phyloP scores from a whole-genome alignment of 2,113 vertebrate species.

The Brachionichthys hirsutus region DNA sequence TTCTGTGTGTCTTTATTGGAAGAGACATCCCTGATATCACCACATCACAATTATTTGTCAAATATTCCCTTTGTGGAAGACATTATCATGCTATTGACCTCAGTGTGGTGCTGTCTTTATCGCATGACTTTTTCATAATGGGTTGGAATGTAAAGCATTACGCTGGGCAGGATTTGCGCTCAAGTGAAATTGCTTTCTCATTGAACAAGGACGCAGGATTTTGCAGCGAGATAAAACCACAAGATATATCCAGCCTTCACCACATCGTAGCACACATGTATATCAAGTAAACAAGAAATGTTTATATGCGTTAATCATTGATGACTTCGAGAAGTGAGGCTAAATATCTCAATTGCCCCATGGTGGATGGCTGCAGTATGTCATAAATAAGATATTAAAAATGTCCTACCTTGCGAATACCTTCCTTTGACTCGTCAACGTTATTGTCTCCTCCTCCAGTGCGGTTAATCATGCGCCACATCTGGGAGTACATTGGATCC shows the following conservation, averaged over 20 bases:
- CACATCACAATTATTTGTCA: slow-evolving; percentile 1
- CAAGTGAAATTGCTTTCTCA: slow-evolving; percentile 8
- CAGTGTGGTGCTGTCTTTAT: too few relatives aligned
- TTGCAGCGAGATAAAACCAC: neutral
- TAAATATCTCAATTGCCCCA: neutral
- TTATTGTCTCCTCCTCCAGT: slow-evolving; percentile 95
- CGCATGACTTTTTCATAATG: slow-evolving; percentile 15
- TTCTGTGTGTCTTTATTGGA: neutral
- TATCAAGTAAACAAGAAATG: neutral
- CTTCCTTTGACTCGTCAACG: slow-evolving; percentile 90
- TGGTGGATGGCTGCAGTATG: neutral
- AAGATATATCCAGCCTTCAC: neutral
- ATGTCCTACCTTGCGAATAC: slow-evolving; percentile 89
- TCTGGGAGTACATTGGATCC: slow-evolving; percentile 97
- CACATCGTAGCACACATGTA: neutral
- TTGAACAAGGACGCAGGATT: neutral
- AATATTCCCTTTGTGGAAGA: neutral
- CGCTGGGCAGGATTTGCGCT: neutral
- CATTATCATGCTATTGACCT: neutral
- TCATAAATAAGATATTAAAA: neutral
- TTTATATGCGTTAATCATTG: neutral
- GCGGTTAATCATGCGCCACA: slow-evolving; percentile 98
- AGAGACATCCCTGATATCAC: neutral
- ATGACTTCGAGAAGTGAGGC: neutral
- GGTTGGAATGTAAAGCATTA: slow-evolving; percentile 9